These are phyloP conservation scores for Ormyrus labotus DNA, from an alignment of 2,888 invertebrate genomes.

Conservation along the genomic window DNA sequence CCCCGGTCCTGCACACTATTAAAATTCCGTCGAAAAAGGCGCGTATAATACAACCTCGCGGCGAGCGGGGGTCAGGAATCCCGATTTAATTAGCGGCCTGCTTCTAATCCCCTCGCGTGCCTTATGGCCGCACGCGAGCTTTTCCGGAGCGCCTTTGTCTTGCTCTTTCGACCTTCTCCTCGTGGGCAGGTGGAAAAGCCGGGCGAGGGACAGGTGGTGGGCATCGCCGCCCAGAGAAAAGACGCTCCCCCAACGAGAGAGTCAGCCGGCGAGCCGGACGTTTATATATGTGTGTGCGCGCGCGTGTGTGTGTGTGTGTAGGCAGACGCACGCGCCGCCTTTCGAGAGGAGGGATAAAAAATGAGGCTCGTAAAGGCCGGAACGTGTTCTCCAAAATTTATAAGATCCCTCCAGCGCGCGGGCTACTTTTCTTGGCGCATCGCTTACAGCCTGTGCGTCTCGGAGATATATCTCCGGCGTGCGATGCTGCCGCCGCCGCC, in stretches of 20 bases:
- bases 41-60: not conserved
- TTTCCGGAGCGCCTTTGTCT: slow-evolving; percentile 19
- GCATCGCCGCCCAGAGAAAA: not conserved
- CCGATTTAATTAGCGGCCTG: slow-evolving; percentile 36
- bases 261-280: too few relatives aligned
- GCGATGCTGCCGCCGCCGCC: not conserved
- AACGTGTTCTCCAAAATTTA: slow-evolving; percentile 55
- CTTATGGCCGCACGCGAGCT: slow-evolving; percentile 13
- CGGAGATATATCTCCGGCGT: not conserved
- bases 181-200: slow-evolving; percentile 47
- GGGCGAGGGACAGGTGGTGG: slow-evolving; percentile 62
- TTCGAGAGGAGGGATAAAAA: slow-evolving; percentile 37
- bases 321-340: too few relatives aligned
- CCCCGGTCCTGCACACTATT: not conserved
- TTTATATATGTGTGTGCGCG: too few relatives aligned
- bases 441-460: not conserved
- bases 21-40: slow-evolving; percentile 25
- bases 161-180: slow-evolving; percentile 8
- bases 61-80: slow-evolving; percentile 17
- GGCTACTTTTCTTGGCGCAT: slow-evolving; percentile 25
- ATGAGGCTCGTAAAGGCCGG: slow-evolving; percentile 52
- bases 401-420: slow-evolving; percentile 37
- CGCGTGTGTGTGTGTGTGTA: too few relatives aligned
- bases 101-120: not conserved
- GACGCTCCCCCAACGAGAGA: too few relatives aligned